phyloP scores from a whole-genome alignment of 2,888 invertebrate genomes.

The Catocala fraxini region DNA sequence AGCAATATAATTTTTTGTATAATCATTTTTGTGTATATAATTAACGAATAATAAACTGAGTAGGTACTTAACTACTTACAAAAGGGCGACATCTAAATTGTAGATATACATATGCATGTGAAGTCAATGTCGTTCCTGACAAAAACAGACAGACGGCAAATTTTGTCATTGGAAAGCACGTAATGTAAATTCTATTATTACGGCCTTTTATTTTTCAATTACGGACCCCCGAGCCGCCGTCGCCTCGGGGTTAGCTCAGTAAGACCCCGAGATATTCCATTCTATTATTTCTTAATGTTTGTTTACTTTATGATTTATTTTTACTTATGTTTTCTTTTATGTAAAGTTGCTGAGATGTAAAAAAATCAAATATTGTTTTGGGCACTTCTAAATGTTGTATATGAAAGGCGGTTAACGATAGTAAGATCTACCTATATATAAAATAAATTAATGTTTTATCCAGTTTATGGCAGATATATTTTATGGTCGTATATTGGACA shows the following conservation, averaged over 20 bases:
- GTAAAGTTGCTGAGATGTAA: not conserved
- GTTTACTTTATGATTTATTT: conserved; percentile 45
- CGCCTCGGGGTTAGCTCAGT: conserved; percentile 81
- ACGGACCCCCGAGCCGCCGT: conserved; percentile 75
- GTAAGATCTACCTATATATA: too few species aligned
- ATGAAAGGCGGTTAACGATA: too few species aligned
- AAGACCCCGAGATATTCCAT: conserved; percentile 65
- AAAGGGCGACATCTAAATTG: conserved; percentile 59
- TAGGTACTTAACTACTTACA: conserved; percentile 17
- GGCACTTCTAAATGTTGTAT: too few species aligned
- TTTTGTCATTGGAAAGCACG: conserved; percentile 84
- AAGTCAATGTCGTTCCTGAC: conserved; percentile 79
- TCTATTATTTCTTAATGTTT: conserved; percentile 53
- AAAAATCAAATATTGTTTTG: too few species aligned
- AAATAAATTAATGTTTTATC: too few species aligned
- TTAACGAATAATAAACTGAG: too few species aligned
- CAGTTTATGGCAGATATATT: too few species aligned
- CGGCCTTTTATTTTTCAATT: conserved; percentile 88
- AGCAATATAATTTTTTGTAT: not conserved
- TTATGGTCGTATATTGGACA: too few species aligned
- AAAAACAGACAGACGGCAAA: conserved; percentile 81
- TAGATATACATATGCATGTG: conserved; percentile 52
- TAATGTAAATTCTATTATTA: conserved; percentile 87
- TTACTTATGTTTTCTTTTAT: conserved; percentile 7
- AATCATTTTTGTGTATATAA: too few species aligned